Percentiles rank a stretch among this genome's conserved stretches.
phyloP scores from a whole-genome alignment of 2,113 vertebrate species.

The Glaucomys volans region DNA sequence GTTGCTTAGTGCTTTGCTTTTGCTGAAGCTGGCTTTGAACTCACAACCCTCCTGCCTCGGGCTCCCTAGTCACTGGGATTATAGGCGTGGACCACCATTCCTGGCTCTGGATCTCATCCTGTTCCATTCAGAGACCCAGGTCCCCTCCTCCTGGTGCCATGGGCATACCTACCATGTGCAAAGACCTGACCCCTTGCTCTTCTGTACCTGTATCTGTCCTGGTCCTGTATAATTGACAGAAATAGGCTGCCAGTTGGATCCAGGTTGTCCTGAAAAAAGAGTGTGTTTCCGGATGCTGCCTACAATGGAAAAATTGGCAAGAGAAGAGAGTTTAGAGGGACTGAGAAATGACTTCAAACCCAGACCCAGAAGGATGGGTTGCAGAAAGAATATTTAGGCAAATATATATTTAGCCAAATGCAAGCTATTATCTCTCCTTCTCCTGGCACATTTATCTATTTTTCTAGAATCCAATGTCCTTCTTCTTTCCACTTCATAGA shows the following conservation, averaged over 20 bases:
- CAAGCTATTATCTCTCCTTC: neutral
- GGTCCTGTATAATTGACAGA: slow-evolving; percentile 69
- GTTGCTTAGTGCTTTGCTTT: no score
- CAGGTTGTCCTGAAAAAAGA: slow-evolving; percentile 62
- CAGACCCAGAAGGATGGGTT: neutral
- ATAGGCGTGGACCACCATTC: no score
- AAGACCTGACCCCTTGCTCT: neutral
- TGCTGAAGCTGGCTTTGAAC: no score
- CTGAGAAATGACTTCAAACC: neutral
- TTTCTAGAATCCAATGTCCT: neutral
- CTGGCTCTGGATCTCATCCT: neutral
- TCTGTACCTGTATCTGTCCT: slow-evolving; percentile 73
- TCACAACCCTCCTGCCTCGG: no score
- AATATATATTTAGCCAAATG: no score
- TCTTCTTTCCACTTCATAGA: neutral
- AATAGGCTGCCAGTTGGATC: slow-evolving; percentile 56
- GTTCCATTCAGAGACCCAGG: neutral
- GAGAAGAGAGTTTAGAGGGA: neutral
- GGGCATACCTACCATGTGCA: neutral
- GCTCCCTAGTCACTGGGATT: no score
- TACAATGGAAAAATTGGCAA: neutral
- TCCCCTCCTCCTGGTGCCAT: neutral
- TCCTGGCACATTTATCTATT: neutral
- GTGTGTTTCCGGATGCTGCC: slow-evolving; percentile 68
- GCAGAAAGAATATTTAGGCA: neutral